phyloP scores from a whole-genome alignment of 2,113 vertebrate genomes.

The Xiphorhynchus elegans region DNA sequence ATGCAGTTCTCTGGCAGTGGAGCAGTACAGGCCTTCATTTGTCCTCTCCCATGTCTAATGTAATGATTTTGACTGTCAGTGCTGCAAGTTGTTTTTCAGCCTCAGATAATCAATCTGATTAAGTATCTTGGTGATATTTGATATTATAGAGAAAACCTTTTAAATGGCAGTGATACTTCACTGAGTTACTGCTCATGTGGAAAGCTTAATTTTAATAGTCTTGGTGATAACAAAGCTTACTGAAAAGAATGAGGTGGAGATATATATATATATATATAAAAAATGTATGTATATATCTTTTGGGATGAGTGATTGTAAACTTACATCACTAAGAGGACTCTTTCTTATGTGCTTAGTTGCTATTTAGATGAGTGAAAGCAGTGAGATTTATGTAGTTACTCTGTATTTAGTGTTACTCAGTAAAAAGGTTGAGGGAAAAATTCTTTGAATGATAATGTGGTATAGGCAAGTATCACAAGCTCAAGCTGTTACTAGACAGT shows the following conservation, averaged over 20 bases:
- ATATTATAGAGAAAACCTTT: slow-evolving; percentile 12
- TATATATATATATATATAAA: background rate
- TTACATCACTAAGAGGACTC: background rate
- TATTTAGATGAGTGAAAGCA: background rate
- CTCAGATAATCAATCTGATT: slow-evolving; percentile 41
- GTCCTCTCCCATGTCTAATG: background rate
- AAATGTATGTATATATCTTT: background rate
- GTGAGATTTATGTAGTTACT: background rate
- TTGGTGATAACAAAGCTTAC: background rate
- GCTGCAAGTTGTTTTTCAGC: slow-evolving; percentile 33
- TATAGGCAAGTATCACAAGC: background rate
- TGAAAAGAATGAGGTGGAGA: background rate
- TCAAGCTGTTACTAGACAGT: background rate
- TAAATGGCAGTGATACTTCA: background rate
- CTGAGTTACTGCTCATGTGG: background rate
- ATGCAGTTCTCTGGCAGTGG: background rate
- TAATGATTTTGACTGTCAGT: background rate
- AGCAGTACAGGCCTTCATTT: background rate
- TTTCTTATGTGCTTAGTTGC: background rate
- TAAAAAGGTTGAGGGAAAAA: background rate
- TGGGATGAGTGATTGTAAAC: background rate
- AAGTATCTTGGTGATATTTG: slow-evolving; percentile 39
- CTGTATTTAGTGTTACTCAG: background rate
- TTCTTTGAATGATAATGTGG: background rate
- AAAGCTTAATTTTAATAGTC: slow-evolving; percentile 15